Conservation (phyloP, 1,140 invertebrate species). For the Asbolus verrucosus region DNA sequence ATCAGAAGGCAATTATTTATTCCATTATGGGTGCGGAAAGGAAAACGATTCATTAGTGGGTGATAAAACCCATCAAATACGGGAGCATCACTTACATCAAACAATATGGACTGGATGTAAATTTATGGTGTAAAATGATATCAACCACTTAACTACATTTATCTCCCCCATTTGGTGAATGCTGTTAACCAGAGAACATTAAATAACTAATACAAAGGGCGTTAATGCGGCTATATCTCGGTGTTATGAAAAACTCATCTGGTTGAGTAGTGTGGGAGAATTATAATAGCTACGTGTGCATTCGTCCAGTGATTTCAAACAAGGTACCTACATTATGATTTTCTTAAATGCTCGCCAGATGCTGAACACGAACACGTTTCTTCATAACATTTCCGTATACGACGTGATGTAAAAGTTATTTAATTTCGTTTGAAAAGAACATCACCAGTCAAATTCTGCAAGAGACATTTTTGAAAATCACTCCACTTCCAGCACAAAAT, state of each 20-base stretch:
- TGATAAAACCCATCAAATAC: conserved; percentile 42
- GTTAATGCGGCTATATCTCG: conserved; percentile 62
- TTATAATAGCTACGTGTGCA: conserved; percentile 62
- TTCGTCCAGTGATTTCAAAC: conserved; percentile 55
- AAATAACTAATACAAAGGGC: conserved; percentile 63
- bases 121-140: conserved; percentile 58
- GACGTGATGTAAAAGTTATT: too few species aligned
- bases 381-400: too few species aligned
- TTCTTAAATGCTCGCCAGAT: too few species aligned
- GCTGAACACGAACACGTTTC: too few species aligned
- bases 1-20: conserved; percentile 40
- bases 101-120: conserved; percentile 51
- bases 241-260: conserved; percentile 59
- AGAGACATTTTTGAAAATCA: too few species aligned
- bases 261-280: conserved; percentile 64
- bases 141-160: conserved; percentile 59
- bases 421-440: too few species aligned
- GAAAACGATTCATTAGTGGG: conserved; percentile 41
- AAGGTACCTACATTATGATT: conserved; percentile 20
- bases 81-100: conserved; percentile 48
- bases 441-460: too few species aligned
- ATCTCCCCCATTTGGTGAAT: conserved; percentile 55
- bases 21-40: too few species aligned
- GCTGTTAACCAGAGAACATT: conserved; percentile 62
- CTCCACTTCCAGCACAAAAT: too few species aligned